phyloP scores from a whole-genome alignment of 1,140 invertebrate genomes.

The Drosophila bifasciata region DNA sequence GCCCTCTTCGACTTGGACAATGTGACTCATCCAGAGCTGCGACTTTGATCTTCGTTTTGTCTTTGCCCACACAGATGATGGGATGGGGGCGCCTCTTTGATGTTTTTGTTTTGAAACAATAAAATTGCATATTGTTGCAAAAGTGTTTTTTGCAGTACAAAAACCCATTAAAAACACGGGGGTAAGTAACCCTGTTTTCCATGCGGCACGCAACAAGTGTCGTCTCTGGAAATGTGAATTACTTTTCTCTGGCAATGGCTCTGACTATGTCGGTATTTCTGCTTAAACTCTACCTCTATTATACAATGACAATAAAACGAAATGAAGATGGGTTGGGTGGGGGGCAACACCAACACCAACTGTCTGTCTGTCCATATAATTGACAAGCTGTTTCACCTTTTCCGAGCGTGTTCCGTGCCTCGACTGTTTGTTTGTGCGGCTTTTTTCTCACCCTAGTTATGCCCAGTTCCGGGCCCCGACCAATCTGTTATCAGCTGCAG shows the following conservation, averaged over 20 bases:
- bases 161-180: slow-evolving; percentile 55
- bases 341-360: slow-evolving; percentile 17
- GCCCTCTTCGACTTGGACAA: no score
- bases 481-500: slow-evolving; percentile 70
- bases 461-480: slow-evolving; percentile 30
- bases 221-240: slow-evolving; percentile 55
- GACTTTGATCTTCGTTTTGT: slow-evolving; percentile 71
- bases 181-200: slow-evolving; percentile 24
- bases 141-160: slow-evolving; percentile 60
- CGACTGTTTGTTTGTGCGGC: slow-evolving; percentile 70
- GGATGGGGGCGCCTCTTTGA: slow-evolving; percentile 45
- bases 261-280: slow-evolving; percentile 38
- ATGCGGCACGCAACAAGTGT: slow-evolving; percentile 77
- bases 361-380: slow-evolving; percentile 50
- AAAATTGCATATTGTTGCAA: slow-evolving; percentile 52
- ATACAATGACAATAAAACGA: slow-evolving; percentile 73
- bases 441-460: slow-evolving; percentile 80
- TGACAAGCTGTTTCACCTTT: slow-evolving; percentile 44
- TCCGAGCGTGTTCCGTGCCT: neutral
- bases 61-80: slow-evolving; percentile 30
- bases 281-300: slow-evolving; percentile 61
- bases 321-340: slow-evolving; percentile 33
- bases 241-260: slow-evolving; percentile 7
- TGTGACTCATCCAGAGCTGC: slow-evolving; percentile 48
- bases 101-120: slow-evolving; percentile 60